phyloP scores from a whole-genome alignment of 2,113 vertebrate genomes.

The Zapus hudsonius region DNA sequence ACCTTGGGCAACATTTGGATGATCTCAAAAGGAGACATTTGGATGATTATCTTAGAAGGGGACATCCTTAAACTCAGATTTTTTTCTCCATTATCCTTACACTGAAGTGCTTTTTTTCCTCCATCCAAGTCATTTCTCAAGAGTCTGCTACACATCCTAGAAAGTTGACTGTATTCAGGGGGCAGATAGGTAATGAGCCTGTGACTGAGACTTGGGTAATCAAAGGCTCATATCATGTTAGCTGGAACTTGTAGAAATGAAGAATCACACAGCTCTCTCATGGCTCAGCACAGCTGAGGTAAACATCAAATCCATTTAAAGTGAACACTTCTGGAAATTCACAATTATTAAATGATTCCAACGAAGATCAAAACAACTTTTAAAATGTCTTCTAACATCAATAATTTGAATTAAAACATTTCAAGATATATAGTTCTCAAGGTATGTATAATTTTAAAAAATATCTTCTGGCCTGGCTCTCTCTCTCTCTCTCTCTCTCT shows the following conservation, averaged over 20 bases:
- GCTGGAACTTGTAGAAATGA: background rate
- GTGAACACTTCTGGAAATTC: background rate
- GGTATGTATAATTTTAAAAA: background rate
- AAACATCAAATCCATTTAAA: background rate
- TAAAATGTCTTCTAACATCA: background rate
- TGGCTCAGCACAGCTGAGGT: background rate
- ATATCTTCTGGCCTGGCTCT: background rate
- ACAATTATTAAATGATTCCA: background rate
- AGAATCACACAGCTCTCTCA: background rate
- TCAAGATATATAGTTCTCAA: background rate
- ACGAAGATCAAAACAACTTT: background rate
- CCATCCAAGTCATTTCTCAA: no score
- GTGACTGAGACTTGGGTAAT: background rate
- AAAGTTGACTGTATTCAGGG: background rate
- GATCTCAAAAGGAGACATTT: no score
- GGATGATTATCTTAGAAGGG: no score
- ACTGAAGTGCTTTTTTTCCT: no score
- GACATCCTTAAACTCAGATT: no score
- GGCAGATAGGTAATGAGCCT: background rate
- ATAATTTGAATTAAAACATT: background rate
- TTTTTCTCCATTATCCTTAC: no score
- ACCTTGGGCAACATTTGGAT: no score
- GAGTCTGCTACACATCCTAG: no score
- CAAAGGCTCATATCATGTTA: background rate
- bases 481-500: no score